Base-by-base conservation (phyloP, 2,113 vertebrate genomes). In the Etheostoma cragini region DNA sequence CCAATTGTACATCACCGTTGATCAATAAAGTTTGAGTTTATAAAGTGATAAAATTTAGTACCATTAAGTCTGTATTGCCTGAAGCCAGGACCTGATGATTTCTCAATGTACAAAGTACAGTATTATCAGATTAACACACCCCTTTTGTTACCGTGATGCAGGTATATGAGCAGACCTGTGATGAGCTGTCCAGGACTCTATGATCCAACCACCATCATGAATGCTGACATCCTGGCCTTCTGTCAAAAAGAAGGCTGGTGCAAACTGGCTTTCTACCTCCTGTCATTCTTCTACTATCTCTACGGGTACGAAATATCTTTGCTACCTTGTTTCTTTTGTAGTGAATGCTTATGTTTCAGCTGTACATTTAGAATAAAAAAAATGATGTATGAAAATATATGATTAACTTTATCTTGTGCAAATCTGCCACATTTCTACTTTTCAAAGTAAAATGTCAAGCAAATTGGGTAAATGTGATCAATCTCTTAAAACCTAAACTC, bases 171-270 rank as follows among this genome's bases (percentile, higher is more conserved):
- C 83, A 94, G 98, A 87, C 98, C 98, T 0, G 96, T 99, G 91
- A 99, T 99, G 98, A 99, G 98, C 21, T 95, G 96, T 72, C 98
- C 98, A 1, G 98, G 98, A 63, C 97, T 99, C 35, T 99, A 99
- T 46, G 98, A 99, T 81, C 98, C 98, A 0, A 99, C 98, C 1
- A 99, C 98, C 88, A 99, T 99, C 94, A 99, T 99, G 98, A 99
- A 99, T 12, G 98, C 98, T 71, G 98, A 99, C 89, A 97, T 99
- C 91, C 91, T 99, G 96, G 98, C 97, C 5, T 99, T 97, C 93
- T 99, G 98, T 96, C 98, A 99, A 95, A 99, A 99, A 90, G 98
- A 99, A 91, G 98, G 98, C 92, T 99, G 98, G 98, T 99, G 98
- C 95, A 99, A 99, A 93, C 95, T 99, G 53, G 98, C 98, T 45